Conservation (phyloP, 1,140 invertebrate genomes). For the Hycleus cichorii region DNA sequence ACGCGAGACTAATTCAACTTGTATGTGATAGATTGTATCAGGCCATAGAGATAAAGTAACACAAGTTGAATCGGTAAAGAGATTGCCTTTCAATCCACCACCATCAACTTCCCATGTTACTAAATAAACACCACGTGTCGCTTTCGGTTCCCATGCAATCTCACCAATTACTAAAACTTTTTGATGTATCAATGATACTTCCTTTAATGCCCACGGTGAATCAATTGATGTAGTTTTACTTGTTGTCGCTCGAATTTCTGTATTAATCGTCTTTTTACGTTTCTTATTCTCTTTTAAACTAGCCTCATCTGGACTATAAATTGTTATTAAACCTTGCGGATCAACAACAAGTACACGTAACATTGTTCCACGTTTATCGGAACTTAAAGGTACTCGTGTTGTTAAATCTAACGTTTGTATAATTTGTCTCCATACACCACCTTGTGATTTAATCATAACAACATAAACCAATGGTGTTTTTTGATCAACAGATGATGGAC, state of each 20-base stretch:
- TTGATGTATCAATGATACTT: conserved; percentile 61
- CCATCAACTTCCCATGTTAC: conserved; percentile 79
- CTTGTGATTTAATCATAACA: conserved; percentile 53
- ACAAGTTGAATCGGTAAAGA: conserved; percentile 70
- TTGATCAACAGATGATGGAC: conserved; percentile 44
- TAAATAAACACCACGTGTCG: conserved; percentile 58
- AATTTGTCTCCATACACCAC: conserved; percentile 58
- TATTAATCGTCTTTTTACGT: conserved; percentile 46
- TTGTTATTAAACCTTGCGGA: conserved; percentile 56
- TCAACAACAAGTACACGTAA: conserved; percentile 59
- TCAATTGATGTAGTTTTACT: conserved; percentile 44
- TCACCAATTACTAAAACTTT: conserved; percentile 66
- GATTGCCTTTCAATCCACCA: conserved; percentile 71
- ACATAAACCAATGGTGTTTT: conserved; percentile 56
- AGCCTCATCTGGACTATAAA: conserved; percentile 55
- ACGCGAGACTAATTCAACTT: conserved; percentile 57
- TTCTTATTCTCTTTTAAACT: conserved; percentile 38
- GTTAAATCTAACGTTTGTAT: conserved; percentile 54
- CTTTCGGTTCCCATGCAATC: conserved; percentile 64
- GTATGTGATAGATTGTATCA: conserved; percentile 70
- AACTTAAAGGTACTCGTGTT: conserved; percentile 50
- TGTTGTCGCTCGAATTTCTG: conserved; percentile 52
- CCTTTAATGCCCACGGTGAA: conserved; percentile 53
- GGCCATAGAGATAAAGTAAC: conserved; percentile 73
- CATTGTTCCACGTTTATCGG: conserved; percentile 47